phyloP scores from a whole-genome alignment of 2,888 invertebrate genomes.

The Digitonthophagus gazella region DNA sequence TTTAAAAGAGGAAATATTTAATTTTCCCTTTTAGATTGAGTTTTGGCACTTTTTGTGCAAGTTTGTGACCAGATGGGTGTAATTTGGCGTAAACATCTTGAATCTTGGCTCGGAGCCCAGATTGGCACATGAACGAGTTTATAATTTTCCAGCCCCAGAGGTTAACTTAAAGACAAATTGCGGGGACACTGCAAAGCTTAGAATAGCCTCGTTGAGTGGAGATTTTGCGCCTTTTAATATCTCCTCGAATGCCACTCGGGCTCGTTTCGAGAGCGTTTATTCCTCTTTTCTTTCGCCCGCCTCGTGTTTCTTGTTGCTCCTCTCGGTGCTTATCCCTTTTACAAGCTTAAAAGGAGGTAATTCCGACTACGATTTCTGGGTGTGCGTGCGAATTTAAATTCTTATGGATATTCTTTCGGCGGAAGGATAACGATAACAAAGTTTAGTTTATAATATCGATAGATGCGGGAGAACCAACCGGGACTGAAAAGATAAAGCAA shows the following conservation, averaged over 20 bases:
- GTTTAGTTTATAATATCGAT: not conserved
- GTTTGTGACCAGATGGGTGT: not conserved
- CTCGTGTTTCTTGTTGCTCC: not conserved
- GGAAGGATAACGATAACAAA: not conserved
- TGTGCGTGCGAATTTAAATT: not conserved
- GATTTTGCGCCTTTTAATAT: not conserved
- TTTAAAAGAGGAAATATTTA: not conserved
- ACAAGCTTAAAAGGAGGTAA: not conserved
- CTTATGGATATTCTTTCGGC: not conserved
- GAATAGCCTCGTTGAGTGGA: not conserved
- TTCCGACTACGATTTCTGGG: not conserved
- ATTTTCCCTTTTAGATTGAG: too few relatives aligned
- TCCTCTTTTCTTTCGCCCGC: not conserved
- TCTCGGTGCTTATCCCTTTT: not conserved
- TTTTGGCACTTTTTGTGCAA: not conserved
- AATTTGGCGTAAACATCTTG: not conserved
- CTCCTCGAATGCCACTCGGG: not conserved
- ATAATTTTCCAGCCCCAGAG: not conserved
- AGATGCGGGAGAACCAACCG: not conserved
- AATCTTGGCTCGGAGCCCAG: not conserved
- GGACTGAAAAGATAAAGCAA: not conserved
- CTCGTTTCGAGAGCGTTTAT: not conserved
- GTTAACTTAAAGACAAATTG: not conserved
- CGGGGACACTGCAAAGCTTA: not conserved
- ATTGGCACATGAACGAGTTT: not conserved